Evolutionary conservation across 2,888 invertebrate species (phyloP), one percentile per base, ranked within the genome.

Genomic region (Aphidius colemani): DNA sequence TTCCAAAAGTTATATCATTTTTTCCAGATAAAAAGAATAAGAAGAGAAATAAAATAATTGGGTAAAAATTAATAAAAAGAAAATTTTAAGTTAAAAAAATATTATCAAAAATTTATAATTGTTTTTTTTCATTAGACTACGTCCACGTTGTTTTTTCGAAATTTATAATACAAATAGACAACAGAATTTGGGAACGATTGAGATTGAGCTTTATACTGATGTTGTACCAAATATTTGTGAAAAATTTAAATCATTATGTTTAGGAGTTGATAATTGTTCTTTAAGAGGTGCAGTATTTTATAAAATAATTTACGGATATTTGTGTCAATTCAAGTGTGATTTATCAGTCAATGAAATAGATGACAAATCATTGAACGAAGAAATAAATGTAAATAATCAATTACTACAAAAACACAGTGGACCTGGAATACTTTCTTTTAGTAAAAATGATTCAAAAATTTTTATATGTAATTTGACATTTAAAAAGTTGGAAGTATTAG

Each of bases 401-500:
- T 85, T 77, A 61, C 64, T 68, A 10, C 78, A 87, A 10, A 83
- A 82, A 7, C 88, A 88, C 71, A 74, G 81, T 8, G 84, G 85
- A 6, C 85, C 85, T 64, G 88, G 88, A 63, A 84, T 86, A 3
- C 65, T 87, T 50, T 87, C 88, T 0, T 87, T 86, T 85, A 83
- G 77, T 40, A 71, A 61, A 63, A 83, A 83, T 13, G 81, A 84
- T 66, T 84, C 82, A 64, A 83, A 85, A 51, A 82, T 81, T 60
- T 87, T 87, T 0, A 86, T 86, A 69, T 88, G 87, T 73, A 87
- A 87, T 75, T 83, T 88, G 40, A 85, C 86, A 43, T 88, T 88
- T 71, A 85, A 85, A 64, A 84, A 84, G 1, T 73, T 87, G 49
- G 80, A 84, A 46, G 85, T 86, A 62, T 83, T 87, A 56, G 83